phyloP scores from a whole-genome alignment of 1,140 invertebrate species.

The Lepidostoma basale region DNA sequence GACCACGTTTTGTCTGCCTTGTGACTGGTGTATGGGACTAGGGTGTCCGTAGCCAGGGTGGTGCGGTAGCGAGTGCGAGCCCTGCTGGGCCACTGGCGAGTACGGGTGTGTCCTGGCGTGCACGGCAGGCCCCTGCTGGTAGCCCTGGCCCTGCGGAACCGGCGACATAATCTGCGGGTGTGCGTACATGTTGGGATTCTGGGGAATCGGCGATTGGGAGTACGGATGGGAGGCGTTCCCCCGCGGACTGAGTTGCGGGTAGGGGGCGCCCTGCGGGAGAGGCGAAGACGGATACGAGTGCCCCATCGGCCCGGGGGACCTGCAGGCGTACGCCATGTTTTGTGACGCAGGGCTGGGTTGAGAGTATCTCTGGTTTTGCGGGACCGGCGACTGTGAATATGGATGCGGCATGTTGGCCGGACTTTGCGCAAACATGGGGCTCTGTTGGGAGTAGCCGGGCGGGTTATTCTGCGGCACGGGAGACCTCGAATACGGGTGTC shows the following conservation, averaged over 20 bases:
- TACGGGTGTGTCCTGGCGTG: constrained; percentile 36
- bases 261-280: constrained; percentile 48
- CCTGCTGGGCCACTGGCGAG: constrained; percentile 21
- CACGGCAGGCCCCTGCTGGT: constrained; percentile 28
- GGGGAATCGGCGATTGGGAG: constrained; percentile 56
- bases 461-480: constrained; percentile 48
- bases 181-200: constrained; percentile 36
- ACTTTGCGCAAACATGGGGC: constrained; percentile 55
- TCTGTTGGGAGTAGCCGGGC: constrained; percentile 46
- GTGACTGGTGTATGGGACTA: constrained; percentile 41
- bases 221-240: constrained; percentile 52
- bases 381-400: constrained; percentile 44
- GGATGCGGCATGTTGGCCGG: constrained; percentile 51
- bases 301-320: constrained; percentile 43
- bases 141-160: constrained; percentile 31
- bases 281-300: constrained; percentile 51
- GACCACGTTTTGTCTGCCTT: constrained; percentile 12
- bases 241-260: constrained; percentile 51
- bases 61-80: constrained; percentile 14
- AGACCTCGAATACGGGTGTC: constrained; percentile 45
- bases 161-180: constrained; percentile 42
- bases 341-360: constrained; percentile 46
- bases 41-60: constrained; percentile 35
- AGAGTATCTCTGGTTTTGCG: constrained; percentile 46
- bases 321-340: constrained; percentile 38